Evolutionary conservation across 2,113 vertebrate genomes (phyloP).

Genomic region (Corythornis cristatus): DNA sequence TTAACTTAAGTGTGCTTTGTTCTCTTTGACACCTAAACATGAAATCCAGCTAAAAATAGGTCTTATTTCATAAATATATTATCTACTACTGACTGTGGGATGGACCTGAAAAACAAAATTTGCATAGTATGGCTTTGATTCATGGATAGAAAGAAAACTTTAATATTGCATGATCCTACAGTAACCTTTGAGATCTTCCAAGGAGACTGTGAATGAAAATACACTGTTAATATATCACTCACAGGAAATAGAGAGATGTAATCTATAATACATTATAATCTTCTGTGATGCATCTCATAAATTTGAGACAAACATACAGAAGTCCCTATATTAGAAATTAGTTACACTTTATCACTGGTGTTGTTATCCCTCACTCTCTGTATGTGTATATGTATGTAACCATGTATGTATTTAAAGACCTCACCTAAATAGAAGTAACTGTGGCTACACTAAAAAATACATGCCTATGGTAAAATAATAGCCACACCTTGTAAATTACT

Average conservation of each 20-base stretch:
- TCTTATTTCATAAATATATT: conserved; percentile 14
- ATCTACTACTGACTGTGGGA: neutral
- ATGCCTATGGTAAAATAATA: conserved; percentile 42
- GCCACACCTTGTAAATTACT: conserved; percentile 48
- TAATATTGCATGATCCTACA: conserved; percentile 52
- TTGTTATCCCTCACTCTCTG: neutral
- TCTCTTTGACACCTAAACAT: neutral
- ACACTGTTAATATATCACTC: conserved; percentile 46
- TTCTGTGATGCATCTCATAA: neutral
- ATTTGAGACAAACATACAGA: conserved; percentile 1
- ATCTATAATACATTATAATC: conserved; percentile 8
- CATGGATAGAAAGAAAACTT: conserved; percentile 28
- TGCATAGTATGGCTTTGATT: conserved; percentile 52
- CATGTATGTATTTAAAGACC: neutral
- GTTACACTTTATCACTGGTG: neutral
- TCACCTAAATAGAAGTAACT: conserved; percentile 43
- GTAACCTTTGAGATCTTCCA: conserved; percentile 49
- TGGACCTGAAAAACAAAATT: conserved; percentile 48
- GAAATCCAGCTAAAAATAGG: neutral
- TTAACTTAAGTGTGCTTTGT: neutral
- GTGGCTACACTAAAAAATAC: neutral
- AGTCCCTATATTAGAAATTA: conserved; percentile 3
- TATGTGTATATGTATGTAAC: neutral
- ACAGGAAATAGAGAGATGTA: conserved; percentile 18
- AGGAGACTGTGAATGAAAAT: conserved; percentile 46